Evolutionary conservation across 2,797 vertebrate species (phyloP), one percentile per base, ranked within the genome.

Genomic region (Heterohyrax brucei): DNA sequence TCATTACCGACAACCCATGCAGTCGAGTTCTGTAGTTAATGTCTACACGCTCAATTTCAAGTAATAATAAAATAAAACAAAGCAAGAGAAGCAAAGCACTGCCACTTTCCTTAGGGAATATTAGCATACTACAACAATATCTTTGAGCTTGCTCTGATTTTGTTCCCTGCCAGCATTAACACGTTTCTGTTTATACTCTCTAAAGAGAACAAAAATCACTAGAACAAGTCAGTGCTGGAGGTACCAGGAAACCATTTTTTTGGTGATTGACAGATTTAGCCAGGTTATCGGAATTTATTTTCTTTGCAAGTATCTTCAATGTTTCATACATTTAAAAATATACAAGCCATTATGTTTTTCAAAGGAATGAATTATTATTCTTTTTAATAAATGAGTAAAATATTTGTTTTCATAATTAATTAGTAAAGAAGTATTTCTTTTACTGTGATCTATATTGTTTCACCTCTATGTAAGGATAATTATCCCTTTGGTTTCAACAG

Each of bases 151-250:
- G 1, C 76, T 86, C 76, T 72, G 30, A 50, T 44, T 53, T 30
- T 33, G 53, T 87, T 87, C 44, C 91, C 84, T 85, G 59, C 86
- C 46, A 80, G 14, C n/a, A 80, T 62, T 87, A 93, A 87, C 48
- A 84, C 1, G 26, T 72, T 82, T 84, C 70, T 46, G 3, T 1
- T 30, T 39, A 87, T 77, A 76, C 66, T 87, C 19, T 85, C 61
- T 88, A 33, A 93, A 81, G n/a, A 87, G 24, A 95, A 76, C 30
- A 70, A 26, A 19, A 91, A 24, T 68, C 77, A 81, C 5, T 44
- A 75, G 50, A 78, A 73, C 9, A 89, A 61, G 89, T 80, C 7
- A 83, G 18, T 33, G 19, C 92, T 76, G 72, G 46, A 95, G 72
- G 66, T 21, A 78, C 2, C 50, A 2, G 62, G 64, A 79, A 89